Base-by-base conservation (phyloP, 2,797 vertebrate genomes). In the Tapera naevia region DNA sequence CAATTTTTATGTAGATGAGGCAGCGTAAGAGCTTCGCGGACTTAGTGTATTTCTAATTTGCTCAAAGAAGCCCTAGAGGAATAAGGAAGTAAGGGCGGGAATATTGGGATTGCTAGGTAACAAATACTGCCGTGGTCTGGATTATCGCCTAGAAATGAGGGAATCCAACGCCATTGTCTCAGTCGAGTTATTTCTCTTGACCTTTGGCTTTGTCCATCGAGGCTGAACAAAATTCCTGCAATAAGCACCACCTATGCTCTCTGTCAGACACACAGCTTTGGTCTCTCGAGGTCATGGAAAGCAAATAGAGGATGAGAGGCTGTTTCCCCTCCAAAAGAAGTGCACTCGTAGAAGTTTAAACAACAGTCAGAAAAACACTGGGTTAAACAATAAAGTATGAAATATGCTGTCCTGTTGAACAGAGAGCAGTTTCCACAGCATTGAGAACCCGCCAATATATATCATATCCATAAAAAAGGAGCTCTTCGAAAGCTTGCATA, bases 401-500 rank as follows among this genome's bases (percentile, higher is more conserved):
- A 92, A 86, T 58, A 67, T 13, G 45, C 74, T 90, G 64, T 94
- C 80, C 65, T 79, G 78, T 50, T 92, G 57, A 93, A 89, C 45
- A 66, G 83, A 76, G 79, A 92, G 84, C 80, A 79, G 92, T 95
- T 91, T 30, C 39, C 83, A 74, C 82, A 67, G 93, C 95, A 60
- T 8, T 80, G 94, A 96, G 94, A 93, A 92, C 50, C 86, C 64
- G 84, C 93, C 95, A 96, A 86, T 89, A 97, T 96, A 94, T 96
- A 97, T 97, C 95, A 97, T 96, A 97, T 96, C 97, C 97, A 97
- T 96, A 98, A 97, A 96, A 96, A 97, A 95, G 85, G 84, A 92
- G 95, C 96, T 97, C 96, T 97, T 97, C 95, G 97, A 97, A 98
- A 97, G 97, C 97, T 93, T 96, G 97, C 95, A 96, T 97, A 95